phyloP scores from a whole-genome alignment of 1,140 invertebrate genomes.

The Drosophila pseudoobscura region DNA sequence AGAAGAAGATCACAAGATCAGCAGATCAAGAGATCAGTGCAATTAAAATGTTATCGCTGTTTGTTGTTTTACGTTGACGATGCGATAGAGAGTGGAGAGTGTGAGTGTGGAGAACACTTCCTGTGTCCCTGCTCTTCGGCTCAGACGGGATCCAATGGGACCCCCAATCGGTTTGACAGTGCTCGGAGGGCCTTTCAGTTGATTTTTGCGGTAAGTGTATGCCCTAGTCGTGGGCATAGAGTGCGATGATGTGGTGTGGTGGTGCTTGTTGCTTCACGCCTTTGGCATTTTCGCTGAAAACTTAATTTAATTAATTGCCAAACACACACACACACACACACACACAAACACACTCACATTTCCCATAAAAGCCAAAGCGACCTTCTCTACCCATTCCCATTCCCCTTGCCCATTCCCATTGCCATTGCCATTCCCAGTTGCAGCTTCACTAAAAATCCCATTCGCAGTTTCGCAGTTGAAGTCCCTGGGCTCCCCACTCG shows the following conservation, averaged over 20 bases:
- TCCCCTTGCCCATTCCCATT: slow-evolving; percentile 12
- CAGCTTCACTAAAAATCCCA: no score
- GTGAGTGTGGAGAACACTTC: slow-evolving; percentile 47
- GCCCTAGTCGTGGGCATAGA: background rate
- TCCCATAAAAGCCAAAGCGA: slow-evolving; percentile 49
- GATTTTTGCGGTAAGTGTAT: slow-evolving; percentile 12
- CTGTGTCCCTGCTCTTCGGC: slow-evolving; percentile 38
- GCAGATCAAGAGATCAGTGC: slow-evolving; percentile 60
- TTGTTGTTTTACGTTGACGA: slow-evolving; percentile 72
- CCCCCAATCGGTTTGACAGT: background rate
- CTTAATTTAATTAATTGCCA: slow-evolving; percentile 81
- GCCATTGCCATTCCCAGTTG: background rate
- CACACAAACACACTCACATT: slow-evolving; percentile 40
- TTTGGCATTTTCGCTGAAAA: slow-evolving; percentile 79
- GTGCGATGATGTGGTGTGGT: no score
- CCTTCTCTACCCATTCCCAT: slow-evolving; percentile 15
- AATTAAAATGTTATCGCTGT: slow-evolving; percentile 80
- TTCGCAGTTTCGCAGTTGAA: no score
- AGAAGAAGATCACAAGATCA: slow-evolving; percentile 42
- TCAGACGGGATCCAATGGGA: background rate
- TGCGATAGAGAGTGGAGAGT: slow-evolving; percentile 18
- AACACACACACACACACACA: slow-evolving; percentile 59
- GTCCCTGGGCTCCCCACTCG: slow-evolving; percentile 30
- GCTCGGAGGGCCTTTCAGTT: background rate
- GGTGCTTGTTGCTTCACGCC: slow-evolving; percentile 65